A percentile compares a stretch with the other conserved stretches of the same genome.
Conservation (phyloP, 2,888 invertebrate species). For the Athrips mouffetella region DNA sequence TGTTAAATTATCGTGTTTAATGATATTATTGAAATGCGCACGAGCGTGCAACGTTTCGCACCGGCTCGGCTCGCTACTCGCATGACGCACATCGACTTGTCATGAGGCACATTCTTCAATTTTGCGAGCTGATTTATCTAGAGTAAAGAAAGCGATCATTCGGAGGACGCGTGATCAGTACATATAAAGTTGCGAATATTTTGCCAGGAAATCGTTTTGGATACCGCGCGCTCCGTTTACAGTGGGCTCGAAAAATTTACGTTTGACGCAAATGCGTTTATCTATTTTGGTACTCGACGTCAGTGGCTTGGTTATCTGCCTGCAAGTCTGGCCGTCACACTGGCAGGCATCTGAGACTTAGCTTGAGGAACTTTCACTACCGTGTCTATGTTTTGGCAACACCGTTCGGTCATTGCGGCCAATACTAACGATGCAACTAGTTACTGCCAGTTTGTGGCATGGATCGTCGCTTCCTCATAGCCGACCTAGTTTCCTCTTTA, state of each 20-base stretch:
- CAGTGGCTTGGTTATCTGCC: conserved; percentile 65
- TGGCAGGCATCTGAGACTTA: conserved; percentile 36
- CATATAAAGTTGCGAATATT: conserved; percentile 55
- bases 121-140: conserved; percentile 36
- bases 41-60: conserved; percentile 8
- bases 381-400: conserved; percentile 13
- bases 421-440: conserved; percentile 2
- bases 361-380: conserved; percentile 30
- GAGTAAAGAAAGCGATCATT: conserved; percentile 49
- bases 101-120: conserved; percentile 21
- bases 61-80: too few relatives aligned
- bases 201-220: conserved; percentile 67
- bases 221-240: conserved; percentile 65
- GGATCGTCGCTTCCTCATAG: conserved; percentile 7
- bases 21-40: conserved; percentile 9
- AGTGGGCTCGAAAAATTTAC: conserved; percentile 67
- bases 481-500: neutral
- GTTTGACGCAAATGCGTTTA: conserved; percentile 78
- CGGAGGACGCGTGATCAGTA: conserved; percentile 49
- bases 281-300: conserved; percentile 76
- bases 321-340: conserved; percentile 67
- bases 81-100: conserved; percentile 11
- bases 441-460: neutral
- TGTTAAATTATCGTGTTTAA: conserved; percentile 5
- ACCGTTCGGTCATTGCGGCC: conserved; percentile 7